Evolutionary conservation across 2,113 vertebrate species (phyloP).

Genomic region (Ibidorhyncha struthersii): DNA sequence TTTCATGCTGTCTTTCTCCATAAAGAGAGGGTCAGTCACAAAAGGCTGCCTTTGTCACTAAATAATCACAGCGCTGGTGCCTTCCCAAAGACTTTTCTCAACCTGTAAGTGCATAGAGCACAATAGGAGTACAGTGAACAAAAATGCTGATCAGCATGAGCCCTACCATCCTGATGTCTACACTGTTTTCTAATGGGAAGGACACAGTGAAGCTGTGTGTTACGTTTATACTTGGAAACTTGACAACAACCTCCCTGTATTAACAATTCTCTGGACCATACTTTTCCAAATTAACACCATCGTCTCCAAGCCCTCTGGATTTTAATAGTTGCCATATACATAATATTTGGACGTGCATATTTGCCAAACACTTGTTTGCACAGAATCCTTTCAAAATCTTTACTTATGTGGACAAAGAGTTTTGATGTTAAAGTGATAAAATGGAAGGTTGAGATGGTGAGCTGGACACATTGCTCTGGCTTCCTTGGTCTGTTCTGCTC

Average conservation of each 20-base stretch:
- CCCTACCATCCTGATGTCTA: neutral
- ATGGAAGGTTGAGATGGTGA: neutral
- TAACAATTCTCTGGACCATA: neutral
- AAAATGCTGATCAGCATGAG: constrained; percentile 11
- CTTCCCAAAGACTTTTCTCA: neutral
- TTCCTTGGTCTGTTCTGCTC: neutral
- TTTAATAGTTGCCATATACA: neutral
- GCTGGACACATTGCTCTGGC: neutral
- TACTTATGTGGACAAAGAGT: neutral
- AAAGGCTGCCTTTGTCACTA: constrained; percentile 11
- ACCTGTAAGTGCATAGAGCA: neutral
- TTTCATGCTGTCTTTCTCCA: constrained; percentile 47
- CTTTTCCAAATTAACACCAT: neutral
- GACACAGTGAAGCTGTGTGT: neutral
- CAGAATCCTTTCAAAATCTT: neutral
- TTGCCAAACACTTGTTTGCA: neutral
- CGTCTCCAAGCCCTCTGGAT: neutral
- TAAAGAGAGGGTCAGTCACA: constrained; percentile 17
- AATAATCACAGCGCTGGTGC: constrained; percentile 4
- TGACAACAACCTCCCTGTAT: neutral
- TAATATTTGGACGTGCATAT: neutral
- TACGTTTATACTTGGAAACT: neutral
- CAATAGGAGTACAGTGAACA: neutral
- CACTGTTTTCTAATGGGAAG: neutral
- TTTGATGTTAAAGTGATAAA: neutral